phyloP scores from a whole-genome alignment of 2,888 invertebrate genomes.

The Scaptomyza tumidula region DNA sequence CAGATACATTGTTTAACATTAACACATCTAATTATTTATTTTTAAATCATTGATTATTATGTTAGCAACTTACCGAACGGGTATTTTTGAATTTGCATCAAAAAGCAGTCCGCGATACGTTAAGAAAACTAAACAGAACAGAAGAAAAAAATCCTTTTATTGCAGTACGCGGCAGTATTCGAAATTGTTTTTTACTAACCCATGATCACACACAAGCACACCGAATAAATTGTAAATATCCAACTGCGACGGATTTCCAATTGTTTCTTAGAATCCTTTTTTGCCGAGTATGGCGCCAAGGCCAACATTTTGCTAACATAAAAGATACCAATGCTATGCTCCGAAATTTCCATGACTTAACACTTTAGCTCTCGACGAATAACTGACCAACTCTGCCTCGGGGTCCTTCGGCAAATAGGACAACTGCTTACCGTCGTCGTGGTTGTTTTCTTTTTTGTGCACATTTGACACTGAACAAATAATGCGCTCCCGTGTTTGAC shows the following conservation, averaged over 20 bases:
- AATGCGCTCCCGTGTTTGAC: slow-evolving; percentile 70
- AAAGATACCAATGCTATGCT: slow-evolving; percentile 81
- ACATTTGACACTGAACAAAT: slow-evolving; percentile 68
- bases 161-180: neutral
- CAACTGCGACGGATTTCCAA: slow-evolving; percentile 79
- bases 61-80: slow-evolving; percentile 77
- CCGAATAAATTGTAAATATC: slow-evolving; percentile 80
- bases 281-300: slow-evolving; percentile 81
- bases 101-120: slow-evolving; percentile 83
- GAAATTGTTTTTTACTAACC: slow-evolving; percentile 62
- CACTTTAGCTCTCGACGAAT: slow-evolving; percentile 27
- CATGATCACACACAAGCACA: slow-evolving; percentile 72
- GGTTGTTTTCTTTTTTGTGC: slow-evolving; percentile 10
- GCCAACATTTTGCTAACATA: slow-evolving; percentile 81
- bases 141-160: neutral
- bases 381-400: slow-evolving; percentile 19
- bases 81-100: slow-evolving; percentile 83
- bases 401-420: slow-evolving; percentile 27
- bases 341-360: slow-evolving; percentile 81
- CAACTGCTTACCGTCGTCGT: slow-evolving; percentile 2
- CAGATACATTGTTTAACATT: too few species aligned
- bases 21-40: too few species aligned
- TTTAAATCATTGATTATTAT: too few species aligned
- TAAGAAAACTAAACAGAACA: slow-evolving; percentile 66
- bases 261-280: slow-evolving; percentile 73